phyloP scores from a whole-genome alignment of 2,888 invertebrate species.

The Marasmarcha lunaedactyla region DNA sequence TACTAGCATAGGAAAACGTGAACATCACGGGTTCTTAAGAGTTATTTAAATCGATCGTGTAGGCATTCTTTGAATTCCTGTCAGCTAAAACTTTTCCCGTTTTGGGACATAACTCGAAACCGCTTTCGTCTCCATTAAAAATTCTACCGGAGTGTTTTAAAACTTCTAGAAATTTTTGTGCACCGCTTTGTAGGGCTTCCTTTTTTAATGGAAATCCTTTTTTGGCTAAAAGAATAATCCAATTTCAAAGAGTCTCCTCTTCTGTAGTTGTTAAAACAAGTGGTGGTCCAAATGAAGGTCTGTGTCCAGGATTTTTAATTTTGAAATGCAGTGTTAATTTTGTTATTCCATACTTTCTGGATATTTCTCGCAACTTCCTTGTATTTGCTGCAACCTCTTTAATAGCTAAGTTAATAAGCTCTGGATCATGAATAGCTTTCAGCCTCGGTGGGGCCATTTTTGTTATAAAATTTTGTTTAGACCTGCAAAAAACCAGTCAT shows the following conservation, averaged over 20 bases:
- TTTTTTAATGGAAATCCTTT: slow-evolving; percentile 7
- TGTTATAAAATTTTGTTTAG: not conserved
- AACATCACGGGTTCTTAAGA: slow-evolving; percentile 22
- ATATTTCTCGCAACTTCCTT: slow-evolving; percentile 7
- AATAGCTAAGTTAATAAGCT: not conserved
- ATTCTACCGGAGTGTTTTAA: slow-evolving; percentile 8
- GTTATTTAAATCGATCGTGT: slow-evolving; percentile 16
- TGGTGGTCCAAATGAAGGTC: slow-evolving; percentile 3
- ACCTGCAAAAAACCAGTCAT: not conserved
- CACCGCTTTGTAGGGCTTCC: slow-evolving; percentile 5
- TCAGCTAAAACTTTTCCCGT: slow-evolving; percentile 14
- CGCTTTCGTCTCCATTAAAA: slow-evolving; percentile 17
- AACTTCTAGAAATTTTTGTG: slow-evolving; percentile 4
- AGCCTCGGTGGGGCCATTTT: not conserved
- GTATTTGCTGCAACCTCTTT: too few relatives aligned
- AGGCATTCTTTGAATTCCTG: slow-evolving; percentile 20
- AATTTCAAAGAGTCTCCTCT: slow-evolving; percentile 4
- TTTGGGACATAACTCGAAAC: slow-evolving; percentile 15
- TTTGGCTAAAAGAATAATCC: slow-evolving; percentile 2
- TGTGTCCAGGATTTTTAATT: slow-evolving; percentile 4
- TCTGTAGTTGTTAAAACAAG: slow-evolving; percentile 4
- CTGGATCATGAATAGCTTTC: not conserved
- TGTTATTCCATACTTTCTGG: slow-evolving; percentile 11
- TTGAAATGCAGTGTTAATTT: slow-evolving; percentile 8
- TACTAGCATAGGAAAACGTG: slow-evolving; percentile 22